phyloP scores from a whole-genome alignment of 2,888 invertebrate species.

The Megastigmus dorsalis region DNA sequence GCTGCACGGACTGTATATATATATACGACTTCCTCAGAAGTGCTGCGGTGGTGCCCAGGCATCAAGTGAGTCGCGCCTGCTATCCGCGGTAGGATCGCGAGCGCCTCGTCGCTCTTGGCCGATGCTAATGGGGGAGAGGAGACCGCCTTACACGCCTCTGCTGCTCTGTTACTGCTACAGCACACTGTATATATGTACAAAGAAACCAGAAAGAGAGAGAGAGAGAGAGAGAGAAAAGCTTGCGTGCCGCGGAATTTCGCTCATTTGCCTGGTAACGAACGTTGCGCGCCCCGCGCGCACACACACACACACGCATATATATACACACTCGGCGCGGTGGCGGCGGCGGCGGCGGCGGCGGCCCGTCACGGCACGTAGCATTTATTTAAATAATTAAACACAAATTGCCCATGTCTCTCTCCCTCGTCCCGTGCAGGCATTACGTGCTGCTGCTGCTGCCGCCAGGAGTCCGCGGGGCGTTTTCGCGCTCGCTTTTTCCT shows the following conservation, averaged over 20 bases:
- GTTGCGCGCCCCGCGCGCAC: too few species aligned
- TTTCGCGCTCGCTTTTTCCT: conserved; percentile 46
- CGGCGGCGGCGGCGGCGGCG: too few species aligned
- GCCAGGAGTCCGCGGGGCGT: conserved; percentile 19
- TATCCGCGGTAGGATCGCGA: not conserved
- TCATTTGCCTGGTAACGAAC: conserved; percentile 71
- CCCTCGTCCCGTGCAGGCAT: conserved; percentile 36
- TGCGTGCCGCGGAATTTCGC: conserved; percentile 70
- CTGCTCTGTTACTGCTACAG: too few species aligned
- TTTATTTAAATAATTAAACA: conserved; percentile 73
- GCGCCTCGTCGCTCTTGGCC: too few species aligned
- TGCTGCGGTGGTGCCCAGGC: too few species aligned
- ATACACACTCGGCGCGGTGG: too few species aligned
- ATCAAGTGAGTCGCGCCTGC: too few species aligned
- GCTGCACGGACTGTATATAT: too few species aligned
- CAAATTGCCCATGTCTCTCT: conserved; percentile 58
- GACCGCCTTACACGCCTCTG: too few species aligned
- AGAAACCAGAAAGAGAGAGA: conserved; percentile 43
- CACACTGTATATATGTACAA: conserved; percentile 13
- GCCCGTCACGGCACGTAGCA: conserved; percentile 65
- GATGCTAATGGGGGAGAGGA: conserved; percentile 12
- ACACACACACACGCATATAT: too few species aligned
- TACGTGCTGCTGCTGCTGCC: conserved; percentile 20
- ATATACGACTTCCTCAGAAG: not conserved
- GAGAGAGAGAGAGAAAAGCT: too few species aligned